Evolutionary conservation across 2,888 invertebrate species (phyloP).

Genomic region (Ichneumoninae sp.): DNA sequence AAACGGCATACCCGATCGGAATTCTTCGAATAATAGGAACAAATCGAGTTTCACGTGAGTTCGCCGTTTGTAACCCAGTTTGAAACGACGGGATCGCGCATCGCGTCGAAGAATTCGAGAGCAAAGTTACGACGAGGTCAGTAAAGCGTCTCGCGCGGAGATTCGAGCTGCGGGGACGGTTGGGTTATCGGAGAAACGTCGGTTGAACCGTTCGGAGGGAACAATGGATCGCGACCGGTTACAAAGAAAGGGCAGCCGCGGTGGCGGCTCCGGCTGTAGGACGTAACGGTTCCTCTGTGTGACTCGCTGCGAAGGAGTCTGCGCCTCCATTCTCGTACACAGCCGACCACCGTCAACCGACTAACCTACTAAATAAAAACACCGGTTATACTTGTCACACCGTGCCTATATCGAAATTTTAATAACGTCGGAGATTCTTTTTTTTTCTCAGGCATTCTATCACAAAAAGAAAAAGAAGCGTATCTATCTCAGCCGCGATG

Average conservation of each 20-base stretch:
- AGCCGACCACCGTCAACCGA: slow-evolving; percentile 69
- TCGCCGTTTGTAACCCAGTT: not conserved
- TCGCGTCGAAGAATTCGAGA: slow-evolving; percentile 18
- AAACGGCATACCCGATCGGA: not conserved
- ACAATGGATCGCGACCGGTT: slow-evolving; percentile 72
- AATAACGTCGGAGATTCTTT: not conserved
- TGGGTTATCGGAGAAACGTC: slow-evolving; percentile 37
- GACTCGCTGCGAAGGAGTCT: slow-evolving; percentile 71
- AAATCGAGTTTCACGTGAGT: not conserved
- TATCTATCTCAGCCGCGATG: not conserved
- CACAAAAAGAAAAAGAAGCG: not conserved
- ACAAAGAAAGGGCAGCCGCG: slow-evolving; percentile 75
- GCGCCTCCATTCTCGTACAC: slow-evolving; percentile 27
- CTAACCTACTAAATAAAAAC: slow-evolving; percentile 79
- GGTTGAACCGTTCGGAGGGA: slow-evolving; percentile 62
- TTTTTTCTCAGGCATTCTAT: not conserved
- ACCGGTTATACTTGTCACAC: slow-evolving; percentile 53
- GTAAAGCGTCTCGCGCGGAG: slow-evolving; percentile 11
- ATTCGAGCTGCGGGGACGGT: not conserved
- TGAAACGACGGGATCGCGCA: not conserved
- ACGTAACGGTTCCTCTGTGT: slow-evolving; percentile 77
- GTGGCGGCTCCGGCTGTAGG: slow-evolving; percentile 69
- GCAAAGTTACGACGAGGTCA: slow-evolving; percentile 51
- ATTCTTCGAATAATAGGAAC: not conserved
- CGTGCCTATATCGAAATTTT: not conserved